Evolutionary conservation across 2,797 vertebrate species (phyloP).

Genomic region (Muraenolepis orangiensis): DNA sequence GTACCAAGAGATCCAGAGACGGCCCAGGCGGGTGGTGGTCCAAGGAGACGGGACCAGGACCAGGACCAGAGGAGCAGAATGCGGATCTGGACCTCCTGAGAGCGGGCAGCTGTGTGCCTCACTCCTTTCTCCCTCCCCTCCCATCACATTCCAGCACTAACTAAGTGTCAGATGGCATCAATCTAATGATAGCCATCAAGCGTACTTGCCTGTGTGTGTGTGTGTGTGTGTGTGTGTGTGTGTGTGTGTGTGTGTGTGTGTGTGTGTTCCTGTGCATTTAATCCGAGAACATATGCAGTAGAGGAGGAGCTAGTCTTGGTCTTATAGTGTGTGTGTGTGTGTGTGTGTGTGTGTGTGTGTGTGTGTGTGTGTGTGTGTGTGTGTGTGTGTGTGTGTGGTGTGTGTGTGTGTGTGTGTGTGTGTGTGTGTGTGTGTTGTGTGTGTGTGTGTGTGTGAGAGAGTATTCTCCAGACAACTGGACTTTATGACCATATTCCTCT

Average conservation of each 20-base stretch:
- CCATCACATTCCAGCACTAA: conserved; percentile 70
- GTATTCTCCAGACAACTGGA: conserved; percentile 51
- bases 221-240: conserved; percentile 29
- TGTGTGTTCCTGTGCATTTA: conserved; percentile 37
- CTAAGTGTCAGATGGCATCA: conserved; percentile 74
- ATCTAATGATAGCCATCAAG: conserved; percentile 71
- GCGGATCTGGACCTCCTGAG: conserved; percentile 46
- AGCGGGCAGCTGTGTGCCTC: conserved; percentile 49
- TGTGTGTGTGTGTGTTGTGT: conserved; percentile 15
- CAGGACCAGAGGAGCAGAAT: conserved; percentile 31
- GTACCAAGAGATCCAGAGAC: background rate
- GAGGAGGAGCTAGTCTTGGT: conserved; percentile 47
- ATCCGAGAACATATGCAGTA: conserved; percentile 45
- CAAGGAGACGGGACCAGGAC: background rate
- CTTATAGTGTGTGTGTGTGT: conserved; percentile 31
- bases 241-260: conserved; percentile 53
- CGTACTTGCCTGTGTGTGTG: conserved; percentile 63
- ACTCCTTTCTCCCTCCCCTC: conserved; percentile 31
- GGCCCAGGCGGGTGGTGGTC: background rate
- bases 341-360: conserved; percentile 15
- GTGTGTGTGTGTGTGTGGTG: conserved; percentile 14
- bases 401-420: conserved; percentile 18
- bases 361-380: conserved; percentile 13
- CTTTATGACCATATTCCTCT: conserved; percentile 55
- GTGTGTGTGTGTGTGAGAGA: conserved; percentile 6